A percentile compares a stretch with the other conserved stretches of the same genome.
Conservation (phyloP, 1,140 invertebrate species). For the Stenopsyche tienmushanensis region DNA sequence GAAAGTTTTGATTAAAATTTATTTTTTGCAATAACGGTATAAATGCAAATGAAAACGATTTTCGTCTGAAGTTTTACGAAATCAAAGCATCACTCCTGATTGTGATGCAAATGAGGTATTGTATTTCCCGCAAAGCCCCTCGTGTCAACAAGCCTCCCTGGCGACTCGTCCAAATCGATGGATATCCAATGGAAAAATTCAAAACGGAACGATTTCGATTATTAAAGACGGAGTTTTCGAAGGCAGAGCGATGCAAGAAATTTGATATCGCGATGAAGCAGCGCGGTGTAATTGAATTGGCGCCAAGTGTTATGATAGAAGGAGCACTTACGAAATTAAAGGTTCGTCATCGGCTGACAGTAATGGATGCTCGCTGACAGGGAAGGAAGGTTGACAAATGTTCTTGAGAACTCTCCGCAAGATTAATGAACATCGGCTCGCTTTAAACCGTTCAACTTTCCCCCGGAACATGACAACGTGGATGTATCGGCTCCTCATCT, state of each 20-base stretch:
- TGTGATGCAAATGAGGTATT: slow-evolving; percentile 29
- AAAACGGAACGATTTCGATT: neutral
- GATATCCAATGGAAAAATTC: neutral
- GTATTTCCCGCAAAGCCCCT: slow-evolving; percentile 11
- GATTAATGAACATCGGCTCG: slow-evolving; percentile 27
- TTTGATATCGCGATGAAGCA: neutral
- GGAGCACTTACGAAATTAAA: slow-evolving; percentile 27
- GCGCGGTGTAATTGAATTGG: neutral
- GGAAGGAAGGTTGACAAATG: slow-evolving; percentile 25
- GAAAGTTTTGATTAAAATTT: neutral
- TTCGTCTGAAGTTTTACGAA: slow-evolving; percentile 7
- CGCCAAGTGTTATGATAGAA: neutral
- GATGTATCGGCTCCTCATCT: too few relatives aligned
- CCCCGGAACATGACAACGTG: slow-evolving; percentile 7
- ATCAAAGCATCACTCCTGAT: slow-evolving; percentile 20
- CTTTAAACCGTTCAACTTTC: slow-evolving; percentile 22
- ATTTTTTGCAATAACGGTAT: neutral
- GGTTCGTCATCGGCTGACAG: slow-evolving; percentile 25
- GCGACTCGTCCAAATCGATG: neutral
- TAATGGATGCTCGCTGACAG: slow-evolving; percentile 26
- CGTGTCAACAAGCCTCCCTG: neutral
- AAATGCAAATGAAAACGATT: slow-evolving; percentile 26
- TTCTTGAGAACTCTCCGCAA: slow-evolving; percentile 3
- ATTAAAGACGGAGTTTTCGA: neutral
- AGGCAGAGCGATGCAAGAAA: neutral